Percentiles rank a stretch among this genome's conserved stretches.
Evolutionary conservation across 1,140 invertebrate species (phyloP).

Genomic region (Riptortus pedestris): DNA sequence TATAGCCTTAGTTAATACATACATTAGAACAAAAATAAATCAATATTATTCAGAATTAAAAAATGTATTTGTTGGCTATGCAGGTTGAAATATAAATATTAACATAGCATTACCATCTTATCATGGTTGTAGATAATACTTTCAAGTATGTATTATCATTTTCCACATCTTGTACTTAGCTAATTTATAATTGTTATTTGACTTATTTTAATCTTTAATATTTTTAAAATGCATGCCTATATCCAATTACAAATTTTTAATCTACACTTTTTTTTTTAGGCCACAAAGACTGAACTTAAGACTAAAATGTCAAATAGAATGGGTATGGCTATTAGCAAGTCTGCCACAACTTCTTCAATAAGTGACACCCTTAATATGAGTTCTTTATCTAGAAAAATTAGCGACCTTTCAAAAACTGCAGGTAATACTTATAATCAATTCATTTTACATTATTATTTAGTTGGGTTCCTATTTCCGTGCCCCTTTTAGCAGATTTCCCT

Average conservation of each 20-base stretch:
- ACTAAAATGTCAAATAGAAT: neutral
- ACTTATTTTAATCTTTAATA: neutral
- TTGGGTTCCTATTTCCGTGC: neutral
- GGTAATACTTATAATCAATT: neutral
- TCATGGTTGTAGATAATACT: too few species aligned
- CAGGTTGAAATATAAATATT: too few species aligned
- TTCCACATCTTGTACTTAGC: too few species aligned
- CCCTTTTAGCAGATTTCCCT: neutral
- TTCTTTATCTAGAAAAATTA: constrained; percentile 19
- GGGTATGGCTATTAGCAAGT: neutral
- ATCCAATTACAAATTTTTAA: too few species aligned
- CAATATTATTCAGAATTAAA: too few species aligned
- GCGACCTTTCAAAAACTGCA: neutral
- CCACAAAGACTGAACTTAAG: neutral
- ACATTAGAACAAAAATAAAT: too few species aligned
- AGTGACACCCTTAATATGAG: neutral
- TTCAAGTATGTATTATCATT: too few species aligned
- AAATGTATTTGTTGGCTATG: too few species aligned
- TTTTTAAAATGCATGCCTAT: neutral
- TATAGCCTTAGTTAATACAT: too few species aligned
- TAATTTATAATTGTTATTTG: neutral
- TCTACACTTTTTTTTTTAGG: neutral
- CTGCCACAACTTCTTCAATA: constrained; percentile 2
- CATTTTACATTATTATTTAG: neutral
- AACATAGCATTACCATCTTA: too few species aligned